phyloP scores from a whole-genome alignment of 2,888 invertebrate species.

The Rhingia rostrata region DNA sequence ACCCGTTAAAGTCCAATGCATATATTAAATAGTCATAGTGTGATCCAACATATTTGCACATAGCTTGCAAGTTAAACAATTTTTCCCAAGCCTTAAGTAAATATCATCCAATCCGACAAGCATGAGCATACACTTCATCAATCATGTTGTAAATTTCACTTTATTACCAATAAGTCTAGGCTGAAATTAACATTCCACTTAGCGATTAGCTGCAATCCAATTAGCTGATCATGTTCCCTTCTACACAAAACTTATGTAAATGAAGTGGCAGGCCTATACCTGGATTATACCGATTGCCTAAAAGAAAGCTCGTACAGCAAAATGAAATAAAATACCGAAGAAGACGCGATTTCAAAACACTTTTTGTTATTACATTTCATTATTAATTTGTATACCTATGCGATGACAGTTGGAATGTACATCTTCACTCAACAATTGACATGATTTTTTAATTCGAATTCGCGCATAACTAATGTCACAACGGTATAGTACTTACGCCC shows the following conservation, averaged over 20 bases:
- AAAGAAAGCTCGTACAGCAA: slow-evolving; percentile 35
- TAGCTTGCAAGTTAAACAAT: too few relatives aligned
- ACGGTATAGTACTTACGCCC: background rate
- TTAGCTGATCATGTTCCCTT: background rate
- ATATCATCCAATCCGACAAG: background rate
- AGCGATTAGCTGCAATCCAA: background rate
- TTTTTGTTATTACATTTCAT: slow-evolving; percentile 27
- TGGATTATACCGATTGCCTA: background rate
- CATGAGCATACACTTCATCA: background rate
- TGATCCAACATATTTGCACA: too few relatives aligned
- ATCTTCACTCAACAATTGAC: slow-evolving; percentile 48
- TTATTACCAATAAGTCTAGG: background rate
- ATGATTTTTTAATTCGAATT: slow-evolving; percentile 29
- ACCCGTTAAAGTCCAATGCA: too few relatives aligned
- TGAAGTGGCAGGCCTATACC: background rate
- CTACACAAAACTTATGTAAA: slow-evolving; percentile 9
- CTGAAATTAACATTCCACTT: background rate
- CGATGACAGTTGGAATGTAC: background rate
- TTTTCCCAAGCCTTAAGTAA: too few relatives aligned
- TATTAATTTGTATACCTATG: slow-evolving; percentile 17
- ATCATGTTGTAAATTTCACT: background rate
- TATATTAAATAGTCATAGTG: too few relatives aligned
- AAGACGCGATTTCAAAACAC: slow-evolving; percentile 31
- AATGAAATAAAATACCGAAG: slow-evolving; percentile 1
- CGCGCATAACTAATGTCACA: slow-evolving; percentile 4